Base-by-base conservation (phyloP, 2,888 invertebrate genomes). In the Harmothoe impar region DNA sequence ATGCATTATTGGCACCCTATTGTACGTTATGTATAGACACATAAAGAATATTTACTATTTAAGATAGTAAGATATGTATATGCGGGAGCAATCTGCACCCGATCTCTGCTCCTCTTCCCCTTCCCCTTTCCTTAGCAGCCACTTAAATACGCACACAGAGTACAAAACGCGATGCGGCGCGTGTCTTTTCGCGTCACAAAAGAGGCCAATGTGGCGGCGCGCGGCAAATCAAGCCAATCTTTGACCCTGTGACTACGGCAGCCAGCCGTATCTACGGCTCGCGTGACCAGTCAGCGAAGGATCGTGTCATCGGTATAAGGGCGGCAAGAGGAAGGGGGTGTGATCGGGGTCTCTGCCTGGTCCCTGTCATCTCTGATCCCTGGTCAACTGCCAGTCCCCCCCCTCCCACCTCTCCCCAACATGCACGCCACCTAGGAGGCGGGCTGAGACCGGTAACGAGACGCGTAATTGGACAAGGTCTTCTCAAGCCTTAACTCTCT, bases 211-310 rank as follows among this genome's bases (percentile, higher is more conserved):
- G 17, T 43, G 43, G 15, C 20, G 43, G 17, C 81, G 81, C 35
- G 81, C 81, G 81, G 81, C 43, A 81, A 81, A 81, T 81, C 35
- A 81, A 81, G 81, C 81, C 23, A 81, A 33, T 81, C 43, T 33
- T 33, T 33, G 35, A 5, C 15, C 43, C 43, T 81, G 81, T 81
- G 81, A 43, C 43, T 43, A 81, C 33, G 12, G 81, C 35, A 35
- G 77, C 31, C 31, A 10, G 43, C 35, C n/a, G 20, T 81, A 43
- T 35, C 43, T 12, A 17, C 43, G 81, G 35, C n/a, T 43, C 25
- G 81, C 81, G 81, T 81, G 72, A 72, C 72, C 29, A 23, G 72
- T 25, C 31, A 25, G 5, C 1, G 72, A 10, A 43, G 3, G 43
- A 43, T 29, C 72, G 72, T 29, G 72, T 72, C 29, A 62, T 62